Base-by-base conservation (phyloP, 2,797 vertebrate species). In the Schizopygopsis malacanthus region DNA sequence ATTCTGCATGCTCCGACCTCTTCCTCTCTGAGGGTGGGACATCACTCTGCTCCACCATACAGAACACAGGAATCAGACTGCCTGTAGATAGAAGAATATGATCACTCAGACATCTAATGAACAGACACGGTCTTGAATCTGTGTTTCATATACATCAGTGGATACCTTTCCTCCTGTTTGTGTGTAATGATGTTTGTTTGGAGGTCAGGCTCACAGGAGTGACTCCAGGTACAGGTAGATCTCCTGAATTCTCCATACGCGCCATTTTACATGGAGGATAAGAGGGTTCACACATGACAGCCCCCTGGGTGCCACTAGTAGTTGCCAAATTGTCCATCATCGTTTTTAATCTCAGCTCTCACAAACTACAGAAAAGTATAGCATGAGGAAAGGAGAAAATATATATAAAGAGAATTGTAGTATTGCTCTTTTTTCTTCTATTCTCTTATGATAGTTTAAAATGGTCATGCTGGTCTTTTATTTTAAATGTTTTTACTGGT, bases 21-120 rank as follows among this genome's bases (percentile, higher is more conserved):
- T 93, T 96, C 90, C 97, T 97, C 59, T 87, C 90, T 85, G 98
- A 97, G 90, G 94, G 94, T 89, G 94, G 94, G 87, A 92, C 97
- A 94, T 98, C 97, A 91, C 95, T 96, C 95, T 97, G 97, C 94
- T 99, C 97, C 89, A 99, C 98, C 91, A 99, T 96, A 87, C 98
- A 99, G 95, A 98, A 98, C 91, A 99, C 97, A 7, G 98, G 98
- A 92, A 99, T 95, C 96, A 98, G 96, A 93, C 96, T 98, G 93
- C 97, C 98, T 99, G 93, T 37, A 28, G 33, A 82, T 15, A 69
- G 41, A 15, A 76, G 6, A 33, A 43, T 37, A 59, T 39, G 1
- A 50, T 59, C 41, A 18, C 73, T 37, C 73, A 71, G 16, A 67
- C 45, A 80, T 81, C 65, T 45, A 18, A 67, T 54, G 47, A 56